Percentiles rank a stretch among this genome's conserved stretches.
phyloP scores from a whole-genome alignment of 2,113 vertebrate genomes.

The Rhodinocichla rosea region DNA sequence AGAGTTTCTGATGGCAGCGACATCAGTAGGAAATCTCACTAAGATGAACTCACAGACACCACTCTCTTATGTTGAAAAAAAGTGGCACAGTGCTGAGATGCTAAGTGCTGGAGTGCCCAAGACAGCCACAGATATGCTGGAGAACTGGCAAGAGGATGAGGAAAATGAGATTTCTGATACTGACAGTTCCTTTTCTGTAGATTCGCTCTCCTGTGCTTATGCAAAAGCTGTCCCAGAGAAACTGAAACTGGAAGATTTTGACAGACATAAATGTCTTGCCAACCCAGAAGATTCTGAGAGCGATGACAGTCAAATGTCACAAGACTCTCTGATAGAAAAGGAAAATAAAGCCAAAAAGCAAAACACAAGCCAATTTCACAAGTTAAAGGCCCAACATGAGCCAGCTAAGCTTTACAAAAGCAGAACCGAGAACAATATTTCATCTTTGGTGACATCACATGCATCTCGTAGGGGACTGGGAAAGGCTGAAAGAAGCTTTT shows the following conservation, averaged over 20 bases:
- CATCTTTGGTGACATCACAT: background rate
- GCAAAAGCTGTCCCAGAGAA: slow-evolving; percentile 71
- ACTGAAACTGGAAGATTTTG: slow-evolving; percentile 67
- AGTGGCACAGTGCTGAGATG: slow-evolving; percentile 81
- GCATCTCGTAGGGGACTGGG: background rate
- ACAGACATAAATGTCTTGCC: slow-evolving; percentile 11
- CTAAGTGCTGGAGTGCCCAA: slow-evolving; percentile 62
- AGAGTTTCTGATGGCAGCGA: slow-evolving; percentile 58
- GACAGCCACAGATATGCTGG: slow-evolving; percentile 46
- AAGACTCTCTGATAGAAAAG: slow-evolving; percentile 83
- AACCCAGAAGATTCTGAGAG: slow-evolving; percentile 82
- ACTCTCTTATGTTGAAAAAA: slow-evolving; percentile 31
- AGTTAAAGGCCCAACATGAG: background rate
- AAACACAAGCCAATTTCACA: slow-evolving; percentile 12
- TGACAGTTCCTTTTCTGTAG: slow-evolving; percentile 88
- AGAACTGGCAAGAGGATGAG: slow-evolving; percentile 60
- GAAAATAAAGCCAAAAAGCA: slow-evolving; percentile 26
- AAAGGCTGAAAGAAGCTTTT: slow-evolving; percentile 57
- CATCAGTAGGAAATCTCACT: slow-evolving; percentile 80
- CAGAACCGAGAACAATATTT: background rate
- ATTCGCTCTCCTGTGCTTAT: slow-evolving; percentile 87
- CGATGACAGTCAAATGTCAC: slow-evolving; percentile 88
- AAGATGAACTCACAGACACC: slow-evolving; percentile 46
- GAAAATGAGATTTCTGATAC: slow-evolving; percentile 80
- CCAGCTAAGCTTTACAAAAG: background rate